Conservation (phyloP, 2,888 invertebrate species). For the Hydrotaea diabolus region DNA sequence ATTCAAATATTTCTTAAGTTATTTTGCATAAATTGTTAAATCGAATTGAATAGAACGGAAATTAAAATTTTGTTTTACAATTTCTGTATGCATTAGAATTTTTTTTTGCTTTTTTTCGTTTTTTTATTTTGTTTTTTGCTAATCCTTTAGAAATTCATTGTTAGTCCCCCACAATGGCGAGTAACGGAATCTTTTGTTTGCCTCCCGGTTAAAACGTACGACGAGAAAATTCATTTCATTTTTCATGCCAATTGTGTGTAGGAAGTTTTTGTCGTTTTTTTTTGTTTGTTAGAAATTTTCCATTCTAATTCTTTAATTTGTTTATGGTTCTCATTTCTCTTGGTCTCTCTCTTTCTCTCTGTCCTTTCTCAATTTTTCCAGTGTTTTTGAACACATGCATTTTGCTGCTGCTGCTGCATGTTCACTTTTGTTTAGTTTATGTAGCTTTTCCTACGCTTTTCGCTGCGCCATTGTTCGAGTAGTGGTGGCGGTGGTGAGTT, state of each 20-base stretch:
- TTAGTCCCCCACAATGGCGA: too few relatives aligned
- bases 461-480: background rate
- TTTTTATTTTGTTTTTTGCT: too few relatives aligned
- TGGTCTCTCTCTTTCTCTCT: too few relatives aligned
- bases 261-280: background rate
- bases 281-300: slow-evolving; percentile 41
- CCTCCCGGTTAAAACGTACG: background rate
- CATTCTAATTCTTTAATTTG: slow-evolving; percentile 61
- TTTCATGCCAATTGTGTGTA: slow-evolving; percentile 31
- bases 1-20: too few relatives aligned
- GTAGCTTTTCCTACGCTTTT: slow-evolving; percentile 6
- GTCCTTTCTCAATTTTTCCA: too few relatives aligned
- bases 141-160: too few relatives aligned
- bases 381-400: too few relatives aligned
- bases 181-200: slow-evolving; percentile 31
- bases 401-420: slow-evolving; percentile 6
- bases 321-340: slow-evolving; percentile 39
- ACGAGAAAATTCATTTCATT: slow-evolving; percentile 39
- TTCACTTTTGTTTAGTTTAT: slow-evolving; percentile 53
- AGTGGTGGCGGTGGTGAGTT: background rate
- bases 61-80: too few relatives aligned
- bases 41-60: too few relatives aligned
- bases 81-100: too few relatives aligned
- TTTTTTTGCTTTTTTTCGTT: too few relatives aligned
- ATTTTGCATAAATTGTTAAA: too few relatives aligned